phyloP scores from a whole-genome alignment of 2,888 invertebrate genomes.

The Apoda limacodes region DNA sequence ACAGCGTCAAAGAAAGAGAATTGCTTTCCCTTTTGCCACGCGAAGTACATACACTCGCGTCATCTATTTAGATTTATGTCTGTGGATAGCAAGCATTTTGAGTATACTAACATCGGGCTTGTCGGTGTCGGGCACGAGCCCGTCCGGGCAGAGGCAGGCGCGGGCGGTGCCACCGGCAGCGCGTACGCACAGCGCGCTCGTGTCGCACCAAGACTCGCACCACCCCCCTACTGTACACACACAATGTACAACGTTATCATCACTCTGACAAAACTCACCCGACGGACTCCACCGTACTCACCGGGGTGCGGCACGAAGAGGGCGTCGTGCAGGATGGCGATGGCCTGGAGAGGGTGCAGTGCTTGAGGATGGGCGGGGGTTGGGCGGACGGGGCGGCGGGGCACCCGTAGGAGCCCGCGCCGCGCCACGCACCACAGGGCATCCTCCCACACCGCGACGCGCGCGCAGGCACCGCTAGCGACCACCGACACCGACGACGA shows the following conservation, averaged over 20 bases:
- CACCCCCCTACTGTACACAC: too few relatives aligned
- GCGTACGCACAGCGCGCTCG: constrained; percentile 72
- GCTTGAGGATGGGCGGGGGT: constrained; percentile 21
- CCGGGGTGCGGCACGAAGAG: constrained; percentile 21
- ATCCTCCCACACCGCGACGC: constrained; percentile 45
- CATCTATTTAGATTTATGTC: too few relatives aligned
- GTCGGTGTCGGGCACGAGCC: constrained; percentile 36
- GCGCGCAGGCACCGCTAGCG: constrained; percentile 32
- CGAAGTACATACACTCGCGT: too few relatives aligned
- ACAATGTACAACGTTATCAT: too few relatives aligned
- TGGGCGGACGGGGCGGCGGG: constrained; percentile 26
- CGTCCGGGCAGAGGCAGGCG: constrained; percentile 70
- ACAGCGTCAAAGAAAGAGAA: too few relatives aligned
- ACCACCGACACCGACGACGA: constrained; percentile 19
- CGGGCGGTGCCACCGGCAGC: constrained; percentile 41
- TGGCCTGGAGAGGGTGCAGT: constrained; percentile 22
- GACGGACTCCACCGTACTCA: constrained; percentile 15
- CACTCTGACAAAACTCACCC: too few relatives aligned
- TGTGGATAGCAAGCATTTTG: constrained; percentile 32
- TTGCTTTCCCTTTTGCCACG: too few relatives aligned
- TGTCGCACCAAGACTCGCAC: too few relatives aligned
- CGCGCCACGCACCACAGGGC: constrained; percentile 43
- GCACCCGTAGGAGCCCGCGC: constrained; percentile 37
- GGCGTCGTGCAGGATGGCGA: constrained; percentile 32
- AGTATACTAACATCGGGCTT: constrained; percentile 26